phyloP scores from a whole-genome alignment of 2,888 invertebrate genomes.

The Yponomeuta plumbellus region DNA sequence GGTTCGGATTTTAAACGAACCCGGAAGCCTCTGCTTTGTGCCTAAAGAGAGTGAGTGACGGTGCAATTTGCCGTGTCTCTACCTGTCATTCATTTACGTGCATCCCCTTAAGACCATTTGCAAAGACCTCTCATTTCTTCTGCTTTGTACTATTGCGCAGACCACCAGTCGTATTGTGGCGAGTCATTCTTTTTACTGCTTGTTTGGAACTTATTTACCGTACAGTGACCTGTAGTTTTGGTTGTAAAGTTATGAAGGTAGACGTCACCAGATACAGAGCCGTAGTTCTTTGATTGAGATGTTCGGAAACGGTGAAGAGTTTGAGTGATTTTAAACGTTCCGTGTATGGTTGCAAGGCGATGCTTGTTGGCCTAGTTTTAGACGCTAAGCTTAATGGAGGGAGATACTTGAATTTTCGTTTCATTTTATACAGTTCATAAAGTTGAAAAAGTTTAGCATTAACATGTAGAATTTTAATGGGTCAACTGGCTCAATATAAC shows the following conservation, averaged over 20 bases:
- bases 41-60: slow-evolving; percentile 47
- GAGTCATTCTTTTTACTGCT: too few relatives aligned
- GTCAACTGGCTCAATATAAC: too few relatives aligned
- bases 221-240: background rate
- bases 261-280: background rate
- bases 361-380: background rate
- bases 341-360: background rate
- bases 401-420: background rate
- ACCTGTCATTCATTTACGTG: slow-evolving; percentile 34
- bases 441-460: too few relatives aligned
- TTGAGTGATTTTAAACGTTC: background rate
- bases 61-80: slow-evolving; percentile 50
- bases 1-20: slow-evolving; percentile 66
- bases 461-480: too few relatives aligned
- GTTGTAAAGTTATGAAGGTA: background rate
- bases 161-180: background rate
- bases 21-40: slow-evolving; percentile 60
- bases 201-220: too few relatives aligned
- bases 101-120: slow-evolving; percentile 7
- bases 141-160: background rate
- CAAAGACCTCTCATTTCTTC: background rate
- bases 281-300: background rate
- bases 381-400: background rate
- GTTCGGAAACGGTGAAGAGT: background rate
- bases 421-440: too few relatives aligned